Evolutionary conservation across 2,113 vertebrate genomes (phyloP), one percentile per base, ranked within the genome.

Genomic region (Tapirus terrestris): DNA sequence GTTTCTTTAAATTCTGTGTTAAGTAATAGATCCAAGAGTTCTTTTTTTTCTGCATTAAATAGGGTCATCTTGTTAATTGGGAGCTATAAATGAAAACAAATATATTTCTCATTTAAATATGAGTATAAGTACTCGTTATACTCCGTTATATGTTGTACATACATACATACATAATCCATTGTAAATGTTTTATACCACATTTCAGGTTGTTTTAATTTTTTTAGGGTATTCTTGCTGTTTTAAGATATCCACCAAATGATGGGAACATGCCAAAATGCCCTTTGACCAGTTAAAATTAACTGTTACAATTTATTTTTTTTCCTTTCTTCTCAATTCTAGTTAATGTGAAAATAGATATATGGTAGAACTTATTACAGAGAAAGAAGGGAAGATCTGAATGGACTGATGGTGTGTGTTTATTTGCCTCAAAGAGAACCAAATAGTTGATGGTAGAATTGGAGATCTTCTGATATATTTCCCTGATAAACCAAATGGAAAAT

Each of bases 31-130:
- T 77, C 20, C 29, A 51, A n/a, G 67, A 93, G 45, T 96, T 85
- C 20, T 86, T 89, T 72, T 72, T 75, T 7, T 93, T 68, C 39
- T 56, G 31, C 48, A 3, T 67, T 81, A 84, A 77, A 14, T 48
- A 77, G 36, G 10, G 13, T 88, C 17, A 51, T 75, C 21, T 23
- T 80, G 33, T 39, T 91, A n/a, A 61, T 39, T 91, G 48, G 53
- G 8, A 75, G 4, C 31, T 95, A 2, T 84, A 80, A 92, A 33
- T 93, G n/a, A 82, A 97, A 83, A 53, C 6, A 72, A 36, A 48
- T 63, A 5, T 5, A 23, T 96, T 86, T 97, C 36, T 94, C 27
- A 60, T 39, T 86, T 90, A 80, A 82, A 70, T 88, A 31, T 91
- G 45, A 73, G 8, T 86, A 23, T 91, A 53, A 73, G 8, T 86